Percentiles rank a stretch among this genome's conserved stretches.
Conservation (phyloP, 2,113 vertebrate species). For the Thomomys bottae region DNA sequence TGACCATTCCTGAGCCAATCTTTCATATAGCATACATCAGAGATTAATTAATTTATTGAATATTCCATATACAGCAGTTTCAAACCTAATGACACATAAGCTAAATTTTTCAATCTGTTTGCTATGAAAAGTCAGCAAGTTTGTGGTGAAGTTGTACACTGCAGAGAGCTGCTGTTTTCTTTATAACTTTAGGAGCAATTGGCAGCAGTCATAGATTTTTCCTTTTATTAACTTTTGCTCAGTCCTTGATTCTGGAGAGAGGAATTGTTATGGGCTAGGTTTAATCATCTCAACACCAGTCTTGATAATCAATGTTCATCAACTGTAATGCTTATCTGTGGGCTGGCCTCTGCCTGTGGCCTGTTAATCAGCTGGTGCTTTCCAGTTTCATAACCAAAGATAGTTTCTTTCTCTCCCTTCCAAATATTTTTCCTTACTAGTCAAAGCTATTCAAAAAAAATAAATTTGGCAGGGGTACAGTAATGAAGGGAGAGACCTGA, state of each 20-base stretch:
- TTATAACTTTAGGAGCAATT: neutral
- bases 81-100: neutral
- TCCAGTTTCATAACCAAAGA: neutral
- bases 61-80: neutral
- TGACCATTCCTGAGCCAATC: neutral
- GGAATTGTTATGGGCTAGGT: conserved; percentile 22
- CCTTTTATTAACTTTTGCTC: conserved; percentile 53
- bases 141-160: neutral
- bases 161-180: neutral
- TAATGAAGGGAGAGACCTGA: neutral
- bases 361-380: conserved; percentile 47
- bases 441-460: neutral
- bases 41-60: neutral
- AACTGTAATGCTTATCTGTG: neutral
- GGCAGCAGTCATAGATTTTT: conserved; percentile 49
- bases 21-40: neutral
- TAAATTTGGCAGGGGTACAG: neutral
- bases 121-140: conserved; percentile 12
- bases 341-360: neutral
- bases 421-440: neutral
- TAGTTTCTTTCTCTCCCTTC: conserved; percentile 31
- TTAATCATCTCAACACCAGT: conserved; percentile 11
- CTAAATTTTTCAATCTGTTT: neutral
- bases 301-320: neutral
- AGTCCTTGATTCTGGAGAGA: conserved; percentile 35